Conservation (phyloP, 2,113 vertebrate genomes). For the Galeopterus variegatus region DNA sequence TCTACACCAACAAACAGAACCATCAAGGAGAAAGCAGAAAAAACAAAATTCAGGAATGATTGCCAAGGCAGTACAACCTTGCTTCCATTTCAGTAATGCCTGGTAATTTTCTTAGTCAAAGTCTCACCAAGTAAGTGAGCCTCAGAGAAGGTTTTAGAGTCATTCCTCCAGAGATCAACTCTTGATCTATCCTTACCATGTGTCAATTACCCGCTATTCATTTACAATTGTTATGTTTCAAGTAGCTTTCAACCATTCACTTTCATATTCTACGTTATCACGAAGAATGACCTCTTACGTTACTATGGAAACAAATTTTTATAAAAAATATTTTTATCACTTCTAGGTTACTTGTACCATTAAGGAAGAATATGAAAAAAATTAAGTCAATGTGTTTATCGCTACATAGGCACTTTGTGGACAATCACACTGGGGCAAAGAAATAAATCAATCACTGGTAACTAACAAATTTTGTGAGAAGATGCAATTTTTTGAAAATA, state of each 20-base stretch:
- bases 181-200: slow-evolving; percentile 57
- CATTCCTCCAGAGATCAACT: slow-evolving; percentile 79
- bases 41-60: slow-evolving; percentile 58
- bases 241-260: slow-evolving; percentile 85
- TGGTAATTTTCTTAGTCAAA: slow-evolving; percentile 62
- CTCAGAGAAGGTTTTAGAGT: slow-evolving; percentile 71
- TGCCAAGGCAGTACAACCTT: slow-evolving; percentile 66
- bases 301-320: slow-evolving; percentile 86
- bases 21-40: not conserved
- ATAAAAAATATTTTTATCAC: slow-evolving; percentile 58
- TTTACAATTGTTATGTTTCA: slow-evolving; percentile 63
- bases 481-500: slow-evolving; percentile 79
- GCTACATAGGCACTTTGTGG: slow-evolving; percentile 64
- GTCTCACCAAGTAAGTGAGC: slow-evolving; percentile 71
- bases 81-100: slow-evolving; percentile 37
- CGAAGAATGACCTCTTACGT: slow-evolving; percentile 84
- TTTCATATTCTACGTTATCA: slow-evolving; percentile 84
- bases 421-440: slow-evolving; percentile 70
- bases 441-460: slow-evolving; percentile 69
- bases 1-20: not conserved
- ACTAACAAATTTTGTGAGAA: slow-evolving; percentile 64
- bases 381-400: slow-evolving; percentile 81
- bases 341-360: slow-evolving; percentile 82
- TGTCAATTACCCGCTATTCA: slow-evolving; percentile 43
- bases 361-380: slow-evolving; percentile 83